Evolutionary conservation across 2,113 vertebrate genomes (phyloP), one percentile per base, ranked within the genome.

Genomic region (Aphyosemion australe): DNA sequence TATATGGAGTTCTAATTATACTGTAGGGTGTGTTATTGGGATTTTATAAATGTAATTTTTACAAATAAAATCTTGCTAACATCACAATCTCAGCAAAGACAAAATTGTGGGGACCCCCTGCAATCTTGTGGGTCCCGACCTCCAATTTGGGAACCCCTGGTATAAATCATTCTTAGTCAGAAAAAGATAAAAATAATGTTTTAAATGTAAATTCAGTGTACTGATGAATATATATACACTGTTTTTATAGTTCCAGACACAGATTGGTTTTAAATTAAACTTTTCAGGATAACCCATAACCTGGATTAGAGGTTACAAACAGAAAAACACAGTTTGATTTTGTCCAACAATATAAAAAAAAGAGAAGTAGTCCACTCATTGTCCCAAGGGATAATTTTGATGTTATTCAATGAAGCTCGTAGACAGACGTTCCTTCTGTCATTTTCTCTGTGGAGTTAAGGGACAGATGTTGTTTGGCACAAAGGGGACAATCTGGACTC

Each of bases 401-500:
- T 18, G 54, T 47, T 55, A 63, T 78, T 70, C 75, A 77, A 74
- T 85, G 70, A 84, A 56, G 70, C 74, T 58, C 16, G 41, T 32
- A 61, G 52, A 74, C 75, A 77, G 69, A 80, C 42, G 53, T 53
- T 61, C 47, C 21, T 32, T 37, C 39, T 58, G 46, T 73, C 39
- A 21, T 77, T 73, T 63, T 70, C 55, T 82, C 69, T 76, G 57
- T 63, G 72, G 74, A 69, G n/a, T 78, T 64, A 21, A 65, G 49
- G 72, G 58, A 74, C 85, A 88, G 76, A 84, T 84, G 78, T 74
- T 85, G 53, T 68, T 69, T 60, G 48, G 50, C 55, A 69, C 69
- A 68, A 64, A 60, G 54, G 51, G 60, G 80, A 66, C 56, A 76
- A 68, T 84, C 57, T 58, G 71, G 37, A 10, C 51, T 14, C 70